Evolutionary conservation across 1,140 invertebrate genomes (phyloP).

Genomic region (Apis cerana): DNA sequence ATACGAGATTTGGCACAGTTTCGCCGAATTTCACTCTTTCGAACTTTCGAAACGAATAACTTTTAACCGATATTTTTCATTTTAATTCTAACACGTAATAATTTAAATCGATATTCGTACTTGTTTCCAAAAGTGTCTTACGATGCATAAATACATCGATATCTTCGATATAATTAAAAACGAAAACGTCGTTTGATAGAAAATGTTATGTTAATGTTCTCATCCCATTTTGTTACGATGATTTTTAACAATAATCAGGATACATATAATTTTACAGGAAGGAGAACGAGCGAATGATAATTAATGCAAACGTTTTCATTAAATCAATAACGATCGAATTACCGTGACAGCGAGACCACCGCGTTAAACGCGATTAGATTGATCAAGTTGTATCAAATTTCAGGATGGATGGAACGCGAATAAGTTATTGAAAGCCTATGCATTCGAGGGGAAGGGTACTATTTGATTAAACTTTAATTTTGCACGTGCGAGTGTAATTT

Average conservation of each 20-base stretch:
- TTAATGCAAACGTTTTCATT: conserved; percentile 7
- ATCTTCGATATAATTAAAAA: too few relatives aligned
- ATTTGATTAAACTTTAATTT: conserved; percentile 15
- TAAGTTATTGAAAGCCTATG: conserved; percentile 4
- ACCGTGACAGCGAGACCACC: too few relatives aligned
- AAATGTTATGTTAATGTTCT: too few relatives aligned
- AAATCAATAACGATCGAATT: conserved; percentile 3
- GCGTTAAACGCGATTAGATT: conserved; percentile 24
- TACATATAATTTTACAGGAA: not conserved
- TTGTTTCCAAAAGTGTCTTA: too few relatives aligned
- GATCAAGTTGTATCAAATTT: not conserved
- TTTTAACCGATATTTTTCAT: too few relatives aligned
- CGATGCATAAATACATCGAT: too few relatives aligned
- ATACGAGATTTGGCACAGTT: too few relatives aligned
- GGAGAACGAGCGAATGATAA: not conserved
- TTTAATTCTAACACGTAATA: too few relatives aligned
- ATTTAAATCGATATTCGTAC: too few relatives aligned
- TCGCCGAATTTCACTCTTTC: too few relatives aligned
- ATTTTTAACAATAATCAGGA: not conserved
- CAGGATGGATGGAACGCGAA: not conserved
- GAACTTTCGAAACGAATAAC: too few relatives aligned
- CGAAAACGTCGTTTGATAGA: too few relatives aligned
- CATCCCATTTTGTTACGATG: not conserved
- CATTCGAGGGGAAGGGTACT: not conserved
- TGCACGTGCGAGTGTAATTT: not conserved